These are phyloP conservation scores for Dendrolimus punctatus DNA, from an alignment of 1,140 invertebrate genomes.

Conservation along the genomic window DNA sequence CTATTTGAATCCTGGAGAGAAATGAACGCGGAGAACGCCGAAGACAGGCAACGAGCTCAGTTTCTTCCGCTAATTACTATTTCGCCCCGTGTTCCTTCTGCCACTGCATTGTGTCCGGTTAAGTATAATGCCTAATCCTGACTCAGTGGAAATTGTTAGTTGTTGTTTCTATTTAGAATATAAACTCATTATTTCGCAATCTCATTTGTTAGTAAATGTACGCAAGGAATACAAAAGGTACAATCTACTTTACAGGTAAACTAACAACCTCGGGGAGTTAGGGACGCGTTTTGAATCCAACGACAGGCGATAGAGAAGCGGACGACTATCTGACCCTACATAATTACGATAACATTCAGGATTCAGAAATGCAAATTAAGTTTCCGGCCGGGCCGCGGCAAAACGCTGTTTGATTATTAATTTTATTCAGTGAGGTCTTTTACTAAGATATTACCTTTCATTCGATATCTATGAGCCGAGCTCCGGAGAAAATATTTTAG, in stretches of 20 bases:
- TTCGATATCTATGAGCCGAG: conserved; percentile 3
- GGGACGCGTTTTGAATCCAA: conserved; percentile 14
- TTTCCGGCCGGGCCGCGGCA: conserved; percentile 7
- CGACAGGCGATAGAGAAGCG: conserved; percentile 1
- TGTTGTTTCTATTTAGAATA: too few relatives aligned
- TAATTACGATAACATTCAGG: conserved; percentile 34
- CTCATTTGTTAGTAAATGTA: neutral
- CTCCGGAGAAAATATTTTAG: conserved; percentile 5
- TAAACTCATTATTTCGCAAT: too few relatives aligned
- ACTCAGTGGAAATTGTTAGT: too few relatives aligned
- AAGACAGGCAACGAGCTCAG: too few relatives aligned
- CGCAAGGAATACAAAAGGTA: conserved; percentile 7
- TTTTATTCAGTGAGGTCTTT: conserved; percentile 22
- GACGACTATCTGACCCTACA: conserved; percentile 19
- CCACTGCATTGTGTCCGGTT: too few relatives aligned
- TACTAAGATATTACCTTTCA: conserved; percentile 18
- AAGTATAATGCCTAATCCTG: too few relatives aligned
- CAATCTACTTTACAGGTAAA: conserved; percentile 15
- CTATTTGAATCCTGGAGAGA: too few relatives aligned
- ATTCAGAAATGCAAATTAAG: conserved; percentile 34
- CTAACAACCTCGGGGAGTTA: conserved; percentile 15
- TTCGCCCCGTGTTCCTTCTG: too few relatives aligned
- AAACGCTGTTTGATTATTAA: conserved; percentile 22
- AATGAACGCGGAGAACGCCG: too few relatives aligned
- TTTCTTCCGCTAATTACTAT: too few relatives aligned